Percentiles rank a stretch among this genome's conserved stretches.
Evolutionary conservation across 2,888 invertebrate species (phyloP).

Genomic region (Nephrotoma flavescens): DNA sequence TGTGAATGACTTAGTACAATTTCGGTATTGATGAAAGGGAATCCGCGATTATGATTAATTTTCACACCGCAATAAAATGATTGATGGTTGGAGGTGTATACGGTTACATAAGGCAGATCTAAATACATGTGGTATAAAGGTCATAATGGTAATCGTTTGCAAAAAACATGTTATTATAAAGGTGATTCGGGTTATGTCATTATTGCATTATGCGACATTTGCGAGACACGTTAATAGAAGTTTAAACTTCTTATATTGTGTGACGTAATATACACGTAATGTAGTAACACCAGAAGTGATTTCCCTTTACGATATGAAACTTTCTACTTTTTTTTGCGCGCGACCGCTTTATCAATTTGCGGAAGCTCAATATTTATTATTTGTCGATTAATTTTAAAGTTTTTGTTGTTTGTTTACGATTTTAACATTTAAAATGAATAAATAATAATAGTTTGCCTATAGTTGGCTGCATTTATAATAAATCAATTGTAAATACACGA

Average conservation of each 20-base stretch:
- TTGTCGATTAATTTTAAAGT: background rate
- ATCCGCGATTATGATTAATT: no score
- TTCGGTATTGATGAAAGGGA: background rate
- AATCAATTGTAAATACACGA: background rate
- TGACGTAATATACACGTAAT: background rate
- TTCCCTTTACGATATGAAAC: background rate
- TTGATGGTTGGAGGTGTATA: background rate
- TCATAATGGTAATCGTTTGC: background rate
- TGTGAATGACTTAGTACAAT: no score
- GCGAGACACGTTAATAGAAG: background rate
- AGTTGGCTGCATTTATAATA: background rate
- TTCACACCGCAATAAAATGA: background rate
- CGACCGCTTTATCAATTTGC: background rate
- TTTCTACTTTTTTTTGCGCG: background rate
- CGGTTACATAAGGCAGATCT: background rate
- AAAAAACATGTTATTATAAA: background rate
- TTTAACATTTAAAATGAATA: background rate
- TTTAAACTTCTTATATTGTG: background rate
- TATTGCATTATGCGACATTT: background rate
- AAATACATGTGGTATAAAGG: background rate
- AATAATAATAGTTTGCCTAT: no score
- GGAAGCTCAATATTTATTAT: background rate
- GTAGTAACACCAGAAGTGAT: background rate
- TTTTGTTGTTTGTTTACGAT: background rate
- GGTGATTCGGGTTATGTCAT: background rate